Conservation (phyloP, 2,888 invertebrate species). For the Onchidella celtica region DNA sequence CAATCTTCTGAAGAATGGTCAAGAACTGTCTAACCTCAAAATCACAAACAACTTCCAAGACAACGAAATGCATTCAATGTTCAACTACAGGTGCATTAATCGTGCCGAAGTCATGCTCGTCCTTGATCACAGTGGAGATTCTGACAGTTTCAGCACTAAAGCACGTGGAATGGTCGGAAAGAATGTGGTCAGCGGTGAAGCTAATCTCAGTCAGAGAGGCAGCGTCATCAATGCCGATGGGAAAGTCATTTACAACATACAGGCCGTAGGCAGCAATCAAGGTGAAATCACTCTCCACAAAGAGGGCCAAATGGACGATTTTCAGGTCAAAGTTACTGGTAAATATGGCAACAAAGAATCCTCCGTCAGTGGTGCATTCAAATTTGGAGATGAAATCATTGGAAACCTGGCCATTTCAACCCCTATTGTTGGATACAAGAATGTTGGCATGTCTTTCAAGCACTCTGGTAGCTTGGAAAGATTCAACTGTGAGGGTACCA, state of each 20-base stretch:
- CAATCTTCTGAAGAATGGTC: background rate
- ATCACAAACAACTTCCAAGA: slow-evolving; percentile 2
- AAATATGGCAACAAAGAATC: background rate
- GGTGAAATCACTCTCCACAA: background rate
- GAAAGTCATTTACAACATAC: background rate
- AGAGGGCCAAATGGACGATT: slow-evolving; percentile 22
- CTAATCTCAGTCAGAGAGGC: background rate
- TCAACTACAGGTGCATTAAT: background rate
- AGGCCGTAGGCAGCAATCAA: background rate
- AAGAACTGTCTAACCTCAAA: background rate
- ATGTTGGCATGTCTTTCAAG: slow-evolving; percentile 46
- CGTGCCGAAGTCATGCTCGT: background rate
- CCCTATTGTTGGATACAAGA: slow-evolving; percentile 34
- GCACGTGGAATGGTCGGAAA: background rate
- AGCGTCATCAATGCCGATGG: background rate
- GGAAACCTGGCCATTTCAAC: slow-evolving; percentile 39
- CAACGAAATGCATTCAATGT: background rate
- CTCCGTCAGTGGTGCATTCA: background rate
- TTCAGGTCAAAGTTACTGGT: background rate
- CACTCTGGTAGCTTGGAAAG: slow-evolving; percentile 41
- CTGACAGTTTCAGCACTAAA: slow-evolving; percentile 5
- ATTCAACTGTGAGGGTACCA: slow-evolving; percentile 43
- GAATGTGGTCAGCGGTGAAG: background rate
- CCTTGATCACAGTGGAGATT: slow-evolving; percentile 14
- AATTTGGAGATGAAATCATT: slow-evolving; percentile 25